Base-by-base conservation (phyloP, 2,113 vertebrate species). In the Camelus bactrianus region DNA sequence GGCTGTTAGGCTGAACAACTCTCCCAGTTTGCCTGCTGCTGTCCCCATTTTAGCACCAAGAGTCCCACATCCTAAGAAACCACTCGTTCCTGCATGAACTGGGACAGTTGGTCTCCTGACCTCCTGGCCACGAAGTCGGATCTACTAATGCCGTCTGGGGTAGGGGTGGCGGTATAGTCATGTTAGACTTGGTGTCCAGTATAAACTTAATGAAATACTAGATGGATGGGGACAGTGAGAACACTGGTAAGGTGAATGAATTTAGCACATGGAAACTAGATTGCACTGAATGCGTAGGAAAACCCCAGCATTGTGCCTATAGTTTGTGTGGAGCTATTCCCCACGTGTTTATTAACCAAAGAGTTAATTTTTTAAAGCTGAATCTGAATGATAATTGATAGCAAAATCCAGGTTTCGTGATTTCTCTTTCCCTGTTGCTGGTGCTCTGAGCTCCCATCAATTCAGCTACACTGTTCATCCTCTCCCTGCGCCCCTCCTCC, bases 311-410 rank as follows among this genome's bases (percentile, higher is more conserved):
- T 65, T 16, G 26, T 70, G 32, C 15, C 32, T 30, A 60, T 16
- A 54, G 5, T 76, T 60, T 65, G 64, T 4, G 9, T 72, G 7
- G 30, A 60, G 60, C 67, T 77, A 30, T 62, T 14, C 24, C n/a
- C 72, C 22, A 5, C 13, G 26, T 2, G 6, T 69, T 81, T 82
- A 58, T 54, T 89, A 89, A 65, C 72, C 30, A 60, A 7, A 42
- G 8, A 69, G n/a, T 32, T 94, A 52, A 46, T 50, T 95, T 94
- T 94, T 50, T 64, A 93, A 93, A 46, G 72, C 13, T 28, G 48
- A 35, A 79, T 32, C 30, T 52, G 48, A 70, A 50, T 62, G 54
- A 38, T 77, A 89, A 69, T 58, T 82, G 67, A 62, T 20, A 86
- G 69, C 50, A 86, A 77, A 93, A 30, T 67, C 46, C 60, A 65